A percentile compares a stretch with the other conserved stretches of the same genome.
These are phyloP conservation scores for Andrena chrysosceles DNA, from an alignment of 2,888 invertebrate genomes.

Conservation along the genomic window DNA sequence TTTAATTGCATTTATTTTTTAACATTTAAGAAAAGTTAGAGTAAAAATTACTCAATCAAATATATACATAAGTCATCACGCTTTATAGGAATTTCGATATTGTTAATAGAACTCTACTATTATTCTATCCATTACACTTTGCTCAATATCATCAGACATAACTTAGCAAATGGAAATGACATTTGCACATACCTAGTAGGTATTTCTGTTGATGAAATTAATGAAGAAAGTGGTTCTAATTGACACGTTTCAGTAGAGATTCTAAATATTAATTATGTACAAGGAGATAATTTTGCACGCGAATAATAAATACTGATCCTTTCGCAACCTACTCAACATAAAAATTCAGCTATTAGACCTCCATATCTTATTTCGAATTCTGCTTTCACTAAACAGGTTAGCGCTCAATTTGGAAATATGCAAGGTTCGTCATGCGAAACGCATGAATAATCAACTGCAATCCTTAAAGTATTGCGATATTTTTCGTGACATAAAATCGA, in stretches of 20 bases:
- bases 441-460: constrained; percentile 30
- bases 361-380: neutral
- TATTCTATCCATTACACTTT: neutral
- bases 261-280: constrained; percentile 21
- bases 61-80: neutral
- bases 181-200: constrained; percentile 2
- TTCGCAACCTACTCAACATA: neutral
- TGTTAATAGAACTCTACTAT: neutral
- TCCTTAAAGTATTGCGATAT: neutral
- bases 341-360: constrained; percentile 12
- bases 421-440: constrained; percentile 2
- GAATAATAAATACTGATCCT: constrained; percentile 6
- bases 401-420: constrained; percentile 4
- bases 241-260: constrained; percentile 4
- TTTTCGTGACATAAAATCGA: neutral
- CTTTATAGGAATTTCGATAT: neutral
- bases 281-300: neutral
- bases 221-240: constrained; percentile 24
- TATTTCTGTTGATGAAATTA: neutral
- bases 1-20: neutral
- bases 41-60: neutral
- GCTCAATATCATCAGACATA: neutral
- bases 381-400: constrained; percentile 38
- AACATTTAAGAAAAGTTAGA: neutral
- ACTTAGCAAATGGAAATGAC: constrained; percentile 2